Evolutionary conservation across 1,140 invertebrate species (phyloP).

Genomic region (Drosophila setifemur): DNA sequence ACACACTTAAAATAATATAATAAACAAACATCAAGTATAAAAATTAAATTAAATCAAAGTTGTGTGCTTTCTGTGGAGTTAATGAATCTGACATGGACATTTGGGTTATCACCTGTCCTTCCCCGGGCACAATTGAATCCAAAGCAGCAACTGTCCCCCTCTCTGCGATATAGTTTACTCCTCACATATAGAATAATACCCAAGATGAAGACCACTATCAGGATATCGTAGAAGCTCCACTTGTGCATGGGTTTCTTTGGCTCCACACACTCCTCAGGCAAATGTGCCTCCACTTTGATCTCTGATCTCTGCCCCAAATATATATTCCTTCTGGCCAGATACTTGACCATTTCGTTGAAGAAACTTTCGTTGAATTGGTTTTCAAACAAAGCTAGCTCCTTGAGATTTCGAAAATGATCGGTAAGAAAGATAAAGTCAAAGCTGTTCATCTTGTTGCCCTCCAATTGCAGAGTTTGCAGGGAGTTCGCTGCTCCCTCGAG

Average conservation of each 20-base stretch:
- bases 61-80: not conserved
- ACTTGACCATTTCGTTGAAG: not conserved
- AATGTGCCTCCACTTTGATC: not conserved
- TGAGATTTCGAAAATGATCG: not conserved
- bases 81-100: not conserved
- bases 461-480: not conserved
- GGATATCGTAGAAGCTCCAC: slow-evolving; percentile 9
- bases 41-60: not conserved
- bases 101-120: not conserved
- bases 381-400: not conserved
- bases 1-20: no score
- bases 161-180: not conserved
- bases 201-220: slow-evolving; percentile 8
- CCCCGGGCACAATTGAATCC: slow-evolving; percentile 11
- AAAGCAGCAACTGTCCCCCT: slow-evolving; percentile 10
- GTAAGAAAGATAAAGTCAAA: not conserved
- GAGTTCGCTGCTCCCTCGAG: not conserved
- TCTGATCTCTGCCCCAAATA: no score
- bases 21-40: no score
- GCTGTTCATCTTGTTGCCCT: not conserved
- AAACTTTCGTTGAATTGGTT: not conserved
- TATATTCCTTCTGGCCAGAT: not conserved
- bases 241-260: not conserved
- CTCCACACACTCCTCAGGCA: not conserved
- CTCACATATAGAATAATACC: slow-evolving; percentile 6